Base-by-base conservation (phyloP, 1,140 invertebrate genomes). In the Meloidogyne hapla region DNA sequence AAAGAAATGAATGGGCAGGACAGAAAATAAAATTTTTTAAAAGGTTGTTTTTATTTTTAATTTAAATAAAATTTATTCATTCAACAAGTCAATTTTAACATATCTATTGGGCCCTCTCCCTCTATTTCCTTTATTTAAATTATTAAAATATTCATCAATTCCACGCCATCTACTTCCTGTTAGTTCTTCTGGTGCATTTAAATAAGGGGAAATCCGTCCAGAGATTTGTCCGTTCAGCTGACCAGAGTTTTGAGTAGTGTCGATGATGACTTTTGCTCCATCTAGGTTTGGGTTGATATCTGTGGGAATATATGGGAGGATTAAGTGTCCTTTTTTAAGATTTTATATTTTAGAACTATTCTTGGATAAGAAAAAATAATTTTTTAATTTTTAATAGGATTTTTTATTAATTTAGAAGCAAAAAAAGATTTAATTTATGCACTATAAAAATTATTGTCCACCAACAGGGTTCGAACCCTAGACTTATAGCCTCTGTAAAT, bases 1-100 rank as follows among this genome's bases (percentile, higher is more conserved):
- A 42, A 33, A 42, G 69, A 42, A 71, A 1, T 18, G 38, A 12
- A 63, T 18, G 28, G n/a, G 15, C 48, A 73, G 10, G 15, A 72
- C 15, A 0, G 18, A 26, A 21, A 72, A n/a, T 62, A 38, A 72
- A 45, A 15, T 13, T 28, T 21, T 13, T 33, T 9, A 68, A 68
- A 2, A 45, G 26, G 21, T 68, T 68, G 4, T 6, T 33, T 33
- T 33, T 33, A 8, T 33, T 8, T 33, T 33, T 8, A n/a, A n/a
- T n/a, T n/a, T n/a, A n/a, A 38, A 6, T 26, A 8, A 18, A 18
- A 10, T 72, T 76, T 66, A 77, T 75, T 77, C 76, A 33, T 77
- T 77, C 8, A 77, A 56, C 42, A 77, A 48, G 28, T 77, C 75
- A 48, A 77, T 77, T 65, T 77, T 77, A 25, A 77, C 76, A 48